Base-by-base conservation (phyloP, 2,888 invertebrate species). In the Lymantria monacha region DNA sequence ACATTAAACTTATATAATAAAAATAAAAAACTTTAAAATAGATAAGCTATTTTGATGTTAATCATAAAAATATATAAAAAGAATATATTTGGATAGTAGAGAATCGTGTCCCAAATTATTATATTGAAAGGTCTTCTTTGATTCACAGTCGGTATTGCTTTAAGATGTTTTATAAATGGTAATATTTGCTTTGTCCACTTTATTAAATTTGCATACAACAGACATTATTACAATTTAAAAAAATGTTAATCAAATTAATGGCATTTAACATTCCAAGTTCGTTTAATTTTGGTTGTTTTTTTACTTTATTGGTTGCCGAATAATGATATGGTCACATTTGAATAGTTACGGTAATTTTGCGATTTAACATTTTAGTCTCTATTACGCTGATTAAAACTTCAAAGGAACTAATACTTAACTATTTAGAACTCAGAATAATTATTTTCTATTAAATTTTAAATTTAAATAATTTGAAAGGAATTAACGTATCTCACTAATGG, bases 211-310 rank as follows among this genome's bases (percentile, higher is more conserved):
- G 55, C 66, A 66, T 66, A 66, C 51, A 55, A 63, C 51, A 30
- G 40, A 59, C 61, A 66, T 66, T 61, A 66, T 59, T 66, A 59
- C 53, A 61, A 57, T 59, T 66, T 63, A 57, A 66, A 22, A n/a
- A n/a, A 63, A 66, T 66, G 66, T 63, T 63, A 66, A 63, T 66
- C 63, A 63, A 66, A 63, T 63, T 61, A 61, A 57, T 53, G 56
- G 53, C 43, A 63, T 63, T 66, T 22, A 22, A 22, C 2, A 22
- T 22, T 22, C 22, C 22, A 22, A 3, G 22, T 22, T 22, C 3
- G 22, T 22, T 22, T 22, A 22, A 22, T 22, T 22, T 22, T 22
- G 22, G 22, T 22, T 22, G 5, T 22, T 22, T 22, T 22, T 22
- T 22, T n/a, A n/a, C 22, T 22, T 22, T 22, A 22, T 5, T 22